Conservation (phyloP, 2,113 vertebrate genomes). For the Dolichallabes microphthalmus region DNA sequence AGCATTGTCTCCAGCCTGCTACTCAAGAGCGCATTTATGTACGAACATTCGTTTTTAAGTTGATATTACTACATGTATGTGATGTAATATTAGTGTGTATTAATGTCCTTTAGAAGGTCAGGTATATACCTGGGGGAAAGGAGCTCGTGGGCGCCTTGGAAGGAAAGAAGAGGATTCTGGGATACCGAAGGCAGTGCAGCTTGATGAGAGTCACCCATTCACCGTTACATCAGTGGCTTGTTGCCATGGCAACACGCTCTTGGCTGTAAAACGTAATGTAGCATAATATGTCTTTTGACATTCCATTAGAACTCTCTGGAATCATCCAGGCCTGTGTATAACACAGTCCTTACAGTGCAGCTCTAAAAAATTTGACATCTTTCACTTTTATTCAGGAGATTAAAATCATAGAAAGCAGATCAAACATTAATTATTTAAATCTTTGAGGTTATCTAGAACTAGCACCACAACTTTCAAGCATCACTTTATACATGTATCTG, state of each 20-base stretch:
- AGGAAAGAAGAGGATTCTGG: slow-evolving; percentile 88
- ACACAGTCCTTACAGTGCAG: background rate
- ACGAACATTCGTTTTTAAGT: background rate
- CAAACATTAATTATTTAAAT: background rate
- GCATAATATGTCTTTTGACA: slow-evolving; percentile 54
- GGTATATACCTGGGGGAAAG: slow-evolving; percentile 96
- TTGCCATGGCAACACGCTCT: slow-evolving; percentile 96
- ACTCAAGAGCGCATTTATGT: background rate
- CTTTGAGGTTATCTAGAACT: background rate
- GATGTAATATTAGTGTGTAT: background rate
- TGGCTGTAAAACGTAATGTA: slow-evolving; percentile 92
- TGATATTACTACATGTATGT: slow-evolving; percentile 17
- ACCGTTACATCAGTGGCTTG: slow-evolving; percentile 90
- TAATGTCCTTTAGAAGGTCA: slow-evolving; percentile 79
- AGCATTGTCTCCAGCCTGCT: background rate
- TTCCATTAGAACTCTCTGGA: slow-evolving; percentile 31
- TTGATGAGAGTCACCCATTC: slow-evolving; percentile 87
- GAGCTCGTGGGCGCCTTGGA: slow-evolving; percentile 91
- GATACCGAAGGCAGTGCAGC: slow-evolving; percentile 81
- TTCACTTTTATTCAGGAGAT: background rate
- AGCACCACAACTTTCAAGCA: background rate
- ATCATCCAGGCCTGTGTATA: background rate
- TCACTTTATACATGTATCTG: background rate
- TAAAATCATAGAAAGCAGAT: background rate
- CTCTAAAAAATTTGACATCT: background rate